Evolutionary conservation across 2,113 vertebrate species (phyloP).

Genomic region (Jacana jacana): DNA sequence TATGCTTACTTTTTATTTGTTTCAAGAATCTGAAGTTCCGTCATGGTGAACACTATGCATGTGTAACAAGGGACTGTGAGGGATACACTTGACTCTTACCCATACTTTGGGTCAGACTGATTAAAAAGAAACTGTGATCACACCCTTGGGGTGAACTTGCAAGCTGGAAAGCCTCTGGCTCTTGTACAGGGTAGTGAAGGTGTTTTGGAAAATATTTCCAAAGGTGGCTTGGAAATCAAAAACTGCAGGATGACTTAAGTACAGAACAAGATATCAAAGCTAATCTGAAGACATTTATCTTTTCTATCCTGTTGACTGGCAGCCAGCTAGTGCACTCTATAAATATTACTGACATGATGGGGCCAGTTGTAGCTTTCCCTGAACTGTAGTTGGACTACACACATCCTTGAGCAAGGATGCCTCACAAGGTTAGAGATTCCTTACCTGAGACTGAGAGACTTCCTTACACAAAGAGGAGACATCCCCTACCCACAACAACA

Average conservation of each 20-base stretch:
- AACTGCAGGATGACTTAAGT: not conserved
- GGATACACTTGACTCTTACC: not conserved
- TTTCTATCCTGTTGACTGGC: not conserved
- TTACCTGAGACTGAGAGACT: not conserved
- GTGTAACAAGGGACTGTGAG: not conserved
- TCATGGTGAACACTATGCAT: not conserved
- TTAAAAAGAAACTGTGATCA: not conserved
- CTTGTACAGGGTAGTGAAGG: not conserved
- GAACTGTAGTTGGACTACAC: not conserved
- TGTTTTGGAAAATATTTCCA: not conserved
- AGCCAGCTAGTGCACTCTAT: not conserved
- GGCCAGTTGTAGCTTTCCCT: not conserved
- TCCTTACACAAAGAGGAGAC: not conserved
- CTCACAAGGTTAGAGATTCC: not conserved
- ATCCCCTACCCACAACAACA: not conserved
- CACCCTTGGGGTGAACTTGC: not conserved
- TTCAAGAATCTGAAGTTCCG: not conserved
- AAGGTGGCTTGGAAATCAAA: not conserved
- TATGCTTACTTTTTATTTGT: not conserved
- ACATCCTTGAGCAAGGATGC: accelerated
- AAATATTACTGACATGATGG: not conserved
- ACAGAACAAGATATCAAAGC: not conserved
- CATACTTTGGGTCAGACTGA: not conserved
- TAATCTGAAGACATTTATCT: not conserved
- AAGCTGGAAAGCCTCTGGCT: not conserved